Evolutionary conservation across 2,113 vertebrate species (phyloP), one percentile per base, ranked within the genome.

Genomic region (Etia nguti): DNA sequence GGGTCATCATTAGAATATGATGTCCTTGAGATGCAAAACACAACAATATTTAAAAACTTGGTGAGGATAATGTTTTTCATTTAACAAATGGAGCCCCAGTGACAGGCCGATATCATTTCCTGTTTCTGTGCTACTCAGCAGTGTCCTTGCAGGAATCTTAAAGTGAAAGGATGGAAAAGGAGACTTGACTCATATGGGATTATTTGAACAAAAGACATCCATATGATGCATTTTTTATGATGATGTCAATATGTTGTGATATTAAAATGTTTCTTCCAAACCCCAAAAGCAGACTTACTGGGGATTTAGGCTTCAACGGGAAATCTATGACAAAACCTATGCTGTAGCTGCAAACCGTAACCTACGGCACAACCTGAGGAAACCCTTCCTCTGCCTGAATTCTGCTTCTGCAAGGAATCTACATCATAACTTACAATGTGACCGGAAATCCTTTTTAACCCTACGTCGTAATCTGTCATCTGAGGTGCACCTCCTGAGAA

Each of bases 251-350:
- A 46, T 26, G 43, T 46, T 10, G 65, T 73, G 38, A 73, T 73
- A 73, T 26, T 46, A 73, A 73, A 73, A 46, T 46, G 65, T 73
- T 73, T 73, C 38, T 73, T 73, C 41, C 22, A 26, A 73, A 29
- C 22, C 6, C 22, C 0, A 46, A 73, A 48, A 48, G 15, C 68
- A 48, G 2, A 73, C 22, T 73, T 26, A 46, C 22, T 46, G 41
- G 41, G 15, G 4, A 41, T 41, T 68, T 68, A 68, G 20, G 62
- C 62, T 68, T 68, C n/a, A 68, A 36, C 1, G 4, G 36, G 0
- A 68, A 68, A 24, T 68, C n/a, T 36, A 15, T 41, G 20, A 22
- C 34, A 68, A 68, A 38, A 68, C 22, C 60, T 38, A 38, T 22
- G 62, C 20, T 68, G 36, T 22, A 68, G 18, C 62, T 36, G 34